phyloP scores from a whole-genome alignment of 2,113 vertebrate species.

The Odobenus rosmarus region DNA sequence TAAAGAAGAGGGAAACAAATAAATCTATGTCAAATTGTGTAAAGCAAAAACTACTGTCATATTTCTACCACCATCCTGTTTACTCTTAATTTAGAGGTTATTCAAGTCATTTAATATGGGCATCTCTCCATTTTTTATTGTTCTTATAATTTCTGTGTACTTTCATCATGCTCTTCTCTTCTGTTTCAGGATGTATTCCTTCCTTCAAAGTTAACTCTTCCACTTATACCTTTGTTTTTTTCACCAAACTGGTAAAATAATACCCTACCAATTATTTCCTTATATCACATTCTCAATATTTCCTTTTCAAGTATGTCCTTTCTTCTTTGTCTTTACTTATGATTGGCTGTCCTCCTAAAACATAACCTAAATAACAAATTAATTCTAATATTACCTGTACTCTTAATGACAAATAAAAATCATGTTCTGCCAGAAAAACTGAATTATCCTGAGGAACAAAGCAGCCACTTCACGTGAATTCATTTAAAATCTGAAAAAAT shows the following conservation, averaged over 20 bases:
- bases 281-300: background rate
- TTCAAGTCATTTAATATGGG: too few species aligned
- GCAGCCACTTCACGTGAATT: background rate
- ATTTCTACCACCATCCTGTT: background rate
- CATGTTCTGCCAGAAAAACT: background rate
- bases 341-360: background rate
- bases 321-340: background rate
- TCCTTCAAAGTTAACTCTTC: background rate
- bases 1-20: background rate
- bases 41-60: background rate
- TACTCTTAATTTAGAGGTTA: background rate
- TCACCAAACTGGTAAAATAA: background rate
- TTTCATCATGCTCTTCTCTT: background rate
- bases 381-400: background rate
- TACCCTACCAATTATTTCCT: background rate
- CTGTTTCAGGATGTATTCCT: background rate
- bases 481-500: conserved; percentile 1
- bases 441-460: background rate
- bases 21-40: background rate
- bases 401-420: background rate
- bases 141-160: background rate
- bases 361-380: background rate
- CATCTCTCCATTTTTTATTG: background rate
- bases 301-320: background rate
- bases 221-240: background rate